These are phyloP conservation scores for Antheraea pernyi DNA, from an alignment of 1,140 invertebrate genomes.

Conservation along the genomic window DNA sequence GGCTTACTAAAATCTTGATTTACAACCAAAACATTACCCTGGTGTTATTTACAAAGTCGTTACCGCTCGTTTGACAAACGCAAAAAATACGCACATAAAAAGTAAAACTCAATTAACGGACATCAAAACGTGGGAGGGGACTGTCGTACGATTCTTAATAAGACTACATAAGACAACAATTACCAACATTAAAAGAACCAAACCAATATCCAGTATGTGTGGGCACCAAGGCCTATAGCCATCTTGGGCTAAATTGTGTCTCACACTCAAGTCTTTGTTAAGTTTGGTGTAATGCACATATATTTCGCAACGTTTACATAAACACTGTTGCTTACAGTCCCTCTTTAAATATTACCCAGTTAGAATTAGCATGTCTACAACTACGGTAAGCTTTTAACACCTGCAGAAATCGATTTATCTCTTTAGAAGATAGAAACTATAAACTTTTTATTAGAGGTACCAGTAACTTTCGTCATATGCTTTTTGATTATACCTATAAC, in stretches of 20 bases:
- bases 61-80: constrained; percentile 10
- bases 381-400: too few species aligned
- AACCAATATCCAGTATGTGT: constrained; percentile 59
- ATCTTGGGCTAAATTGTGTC: constrained; percentile 63
- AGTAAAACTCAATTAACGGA: constrained; percentile 54
- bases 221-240: constrained; percentile 61
- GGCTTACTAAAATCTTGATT: neutral
- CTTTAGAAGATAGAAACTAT: too few species aligned
- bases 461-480: too few species aligned
- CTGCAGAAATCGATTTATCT: too few species aligned
- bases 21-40: neutral
- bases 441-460: too few species aligned
- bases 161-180: constrained; percentile 51
- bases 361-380: too few species aligned
- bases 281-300: constrained; percentile 1
- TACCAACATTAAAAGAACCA: constrained; percentile 69
- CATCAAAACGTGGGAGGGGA: constrained; percentile 53
- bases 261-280: constrained; percentile 12
- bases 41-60: neutral
- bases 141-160: constrained; percentile 63
- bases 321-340: neutral
- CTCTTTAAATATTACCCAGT: neutral
- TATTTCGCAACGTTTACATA: neutral
- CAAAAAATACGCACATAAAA: constrained; percentile 33
- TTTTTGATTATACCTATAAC: too few species aligned